These are phyloP conservation scores for Chironomus tepperi DNA, from an alignment of 1,140 invertebrate species.

Conservation along the genomic window DNA sequence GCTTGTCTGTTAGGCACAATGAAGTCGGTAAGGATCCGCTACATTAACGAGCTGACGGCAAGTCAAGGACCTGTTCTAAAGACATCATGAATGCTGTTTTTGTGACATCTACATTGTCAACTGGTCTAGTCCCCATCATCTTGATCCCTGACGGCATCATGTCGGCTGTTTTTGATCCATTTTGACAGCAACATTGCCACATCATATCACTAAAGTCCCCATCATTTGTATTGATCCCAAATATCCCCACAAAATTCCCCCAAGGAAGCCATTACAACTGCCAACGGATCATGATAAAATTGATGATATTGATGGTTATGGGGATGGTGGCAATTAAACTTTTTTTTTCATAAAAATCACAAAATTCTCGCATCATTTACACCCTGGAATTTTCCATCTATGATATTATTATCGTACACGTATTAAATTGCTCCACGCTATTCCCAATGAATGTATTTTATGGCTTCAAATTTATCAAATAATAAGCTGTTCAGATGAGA, in stretches of 20 bases:
- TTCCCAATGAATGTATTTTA: neutral
- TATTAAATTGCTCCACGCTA: neutral
- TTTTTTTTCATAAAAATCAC: neutral
- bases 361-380: constrained; percentile 8
- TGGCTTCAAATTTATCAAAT: neutral
- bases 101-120: no score
- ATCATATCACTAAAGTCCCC: neutral
- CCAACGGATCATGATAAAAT: no score
- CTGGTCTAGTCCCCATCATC: no score
- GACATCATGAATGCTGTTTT: no score
- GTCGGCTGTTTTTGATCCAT: neutral
- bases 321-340: neutral
- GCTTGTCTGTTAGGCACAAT: no score
- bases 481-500: neutral
- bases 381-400: neutral
- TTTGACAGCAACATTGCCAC: neutral
- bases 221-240: neutral
- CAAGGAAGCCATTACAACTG: no score
- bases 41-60: no score
- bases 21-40: no score
- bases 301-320: no score
- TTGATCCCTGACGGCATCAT: no score
- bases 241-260: neutral
- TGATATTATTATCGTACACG: constrained; percentile 3
- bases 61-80: no score